These are phyloP conservation scores for Rhaphigaster nebulosa DNA, from an alignment of 2,888 invertebrate species.

Conservation along the genomic window DNA sequence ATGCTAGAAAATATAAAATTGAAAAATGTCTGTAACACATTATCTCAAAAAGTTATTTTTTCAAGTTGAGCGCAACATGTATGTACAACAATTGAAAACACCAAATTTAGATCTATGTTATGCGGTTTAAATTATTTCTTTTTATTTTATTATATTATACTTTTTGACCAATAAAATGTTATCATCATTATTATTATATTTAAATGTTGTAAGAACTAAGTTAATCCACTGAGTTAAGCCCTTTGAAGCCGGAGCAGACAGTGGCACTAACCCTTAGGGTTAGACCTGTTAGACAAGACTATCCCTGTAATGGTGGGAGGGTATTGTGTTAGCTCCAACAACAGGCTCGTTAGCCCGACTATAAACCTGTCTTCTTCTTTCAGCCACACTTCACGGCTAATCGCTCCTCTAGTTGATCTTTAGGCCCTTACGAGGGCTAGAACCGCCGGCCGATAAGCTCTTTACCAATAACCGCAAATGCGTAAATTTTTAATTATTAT, in stretches of 20 bases:
- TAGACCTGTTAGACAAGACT: neutral
- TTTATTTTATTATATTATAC: no score
- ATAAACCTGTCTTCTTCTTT: slow-evolving; percentile 37
- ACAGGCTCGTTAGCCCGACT: neutral
- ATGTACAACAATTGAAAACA: no score
- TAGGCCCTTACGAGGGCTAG: neutral
- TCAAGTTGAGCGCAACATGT: no score
- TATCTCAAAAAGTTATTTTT: no score
- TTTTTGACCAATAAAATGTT: no score
- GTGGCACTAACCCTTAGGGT: neutral
- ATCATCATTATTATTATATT: no score
- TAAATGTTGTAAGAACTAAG: neutral
- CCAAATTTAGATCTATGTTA: no score
- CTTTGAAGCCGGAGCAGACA: no score
- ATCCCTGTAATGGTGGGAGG: neutral
- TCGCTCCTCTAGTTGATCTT: neutral
- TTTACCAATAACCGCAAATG: neutral
- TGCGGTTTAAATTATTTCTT: no score
- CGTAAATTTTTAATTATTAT: neutral
- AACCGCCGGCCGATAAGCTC: neutral
- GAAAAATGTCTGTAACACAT: no score
- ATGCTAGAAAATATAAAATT: no score
- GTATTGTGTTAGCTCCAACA: slow-evolving; percentile 16
- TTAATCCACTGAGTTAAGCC: neutral
- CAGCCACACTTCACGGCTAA: slow-evolving; percentile 20